A percentile compares a stretch with the other conserved stretches of the same genome.
phyloP scores from a whole-genome alignment of 2,797 vertebrate species.

The Bradypodion pumilum region DNA sequence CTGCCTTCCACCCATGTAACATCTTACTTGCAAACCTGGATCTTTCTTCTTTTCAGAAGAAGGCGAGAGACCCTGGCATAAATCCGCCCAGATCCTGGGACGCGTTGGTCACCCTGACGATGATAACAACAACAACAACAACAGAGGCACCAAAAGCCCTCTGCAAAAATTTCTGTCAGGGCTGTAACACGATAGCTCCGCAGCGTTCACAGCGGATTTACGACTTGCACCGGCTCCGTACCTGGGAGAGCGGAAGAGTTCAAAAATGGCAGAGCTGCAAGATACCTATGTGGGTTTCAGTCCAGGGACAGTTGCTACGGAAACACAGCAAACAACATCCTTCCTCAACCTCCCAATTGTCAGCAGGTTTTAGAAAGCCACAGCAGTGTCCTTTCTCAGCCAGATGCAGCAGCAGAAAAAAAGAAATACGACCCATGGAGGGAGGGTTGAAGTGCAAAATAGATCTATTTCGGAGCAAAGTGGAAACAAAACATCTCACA shows the following conservation, averaged over 20 bases:
- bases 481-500: not conserved
- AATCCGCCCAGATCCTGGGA: not conserved
- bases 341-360: not conserved
- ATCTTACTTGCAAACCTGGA: not conserved
- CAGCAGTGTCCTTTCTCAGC: not conserved
- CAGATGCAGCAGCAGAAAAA: not conserved
- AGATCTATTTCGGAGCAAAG: not conserved
- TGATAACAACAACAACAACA: not conserved
- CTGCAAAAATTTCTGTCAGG: not conserved
- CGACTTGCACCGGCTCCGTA: not conserved
- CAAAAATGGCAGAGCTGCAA: not conserved
- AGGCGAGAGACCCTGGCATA: not conserved
- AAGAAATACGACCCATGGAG: not conserved
- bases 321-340: constrained; percentile 24
- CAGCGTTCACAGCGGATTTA: not conserved
- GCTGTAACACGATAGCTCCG: not conserved
- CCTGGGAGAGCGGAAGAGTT: not conserved
- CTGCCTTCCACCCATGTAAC: too few relatives aligned
- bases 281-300: not conserved
- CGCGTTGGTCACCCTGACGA: too few relatives aligned
- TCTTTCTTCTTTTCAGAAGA: not conserved
- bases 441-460: not conserved
- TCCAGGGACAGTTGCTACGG: not conserved
- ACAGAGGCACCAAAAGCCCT: not conserved
- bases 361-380: not conserved